Conservation (phyloP, 2,888 invertebrate species). For the Eubasilissa splendida region DNA sequence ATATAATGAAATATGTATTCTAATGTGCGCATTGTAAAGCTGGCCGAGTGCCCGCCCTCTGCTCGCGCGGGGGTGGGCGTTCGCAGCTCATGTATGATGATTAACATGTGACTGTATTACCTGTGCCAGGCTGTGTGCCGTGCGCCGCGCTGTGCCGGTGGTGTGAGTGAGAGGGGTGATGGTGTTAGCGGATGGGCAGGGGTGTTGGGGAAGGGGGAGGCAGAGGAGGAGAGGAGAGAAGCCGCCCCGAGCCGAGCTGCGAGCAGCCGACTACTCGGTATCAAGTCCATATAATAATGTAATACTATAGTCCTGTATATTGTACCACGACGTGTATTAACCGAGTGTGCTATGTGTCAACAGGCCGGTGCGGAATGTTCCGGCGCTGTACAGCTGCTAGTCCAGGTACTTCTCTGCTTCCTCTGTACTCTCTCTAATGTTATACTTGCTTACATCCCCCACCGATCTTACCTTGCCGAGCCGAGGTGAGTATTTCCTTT, state of each 20-base stretch:
- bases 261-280: conserved; percentile 43
- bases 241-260: conserved; percentile 43
- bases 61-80: not conserved
- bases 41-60: not conserved
- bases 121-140: conserved; percentile 57
- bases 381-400: too few species aligned
- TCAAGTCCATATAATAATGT: conserved; percentile 35
- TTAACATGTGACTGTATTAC: conserved; percentile 39
- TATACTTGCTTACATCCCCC: conserved; percentile 17
- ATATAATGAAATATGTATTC: conserved; percentile 12
- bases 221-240: conserved; percentile 42
- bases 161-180: conserved; percentile 51
- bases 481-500: conserved; percentile 32
- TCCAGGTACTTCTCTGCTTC: not conserved
- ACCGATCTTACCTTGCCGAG: conserved; percentile 9
- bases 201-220: conserved; percentile 44
- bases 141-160: conserved; percentile 39
- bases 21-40: not conserved
- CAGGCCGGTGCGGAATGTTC: conserved; percentile 1
- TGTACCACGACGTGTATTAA: conserved; percentile 6
- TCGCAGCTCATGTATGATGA: not conserved
- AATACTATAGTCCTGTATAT: conserved; percentile 3
- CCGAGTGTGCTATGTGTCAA: conserved; percentile 7
- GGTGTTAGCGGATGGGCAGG: conserved; percentile 27
- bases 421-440: not conserved